Percentiles rank a stretch among this genome's conserved stretches.
Conservation (phyloP, 2,888 invertebrate species). For the Lottia scabra region DNA sequence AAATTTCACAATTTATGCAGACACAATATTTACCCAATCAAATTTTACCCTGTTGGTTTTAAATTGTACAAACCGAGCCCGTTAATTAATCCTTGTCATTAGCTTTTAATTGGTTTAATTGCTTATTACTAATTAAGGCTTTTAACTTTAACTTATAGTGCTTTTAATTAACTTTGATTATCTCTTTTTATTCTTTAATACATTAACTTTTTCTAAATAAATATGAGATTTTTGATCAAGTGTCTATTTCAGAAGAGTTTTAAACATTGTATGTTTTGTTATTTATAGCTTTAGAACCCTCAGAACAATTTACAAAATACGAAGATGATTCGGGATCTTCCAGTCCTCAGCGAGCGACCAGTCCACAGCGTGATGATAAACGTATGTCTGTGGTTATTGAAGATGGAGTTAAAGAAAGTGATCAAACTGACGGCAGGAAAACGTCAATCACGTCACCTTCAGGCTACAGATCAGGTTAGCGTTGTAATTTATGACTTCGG, state of each 20-base stretch:
- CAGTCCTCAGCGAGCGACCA: constrained; percentile 26
- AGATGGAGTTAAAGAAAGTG: constrained; percentile 1
- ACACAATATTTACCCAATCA: too few relatives aligned
- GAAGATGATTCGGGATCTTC: constrained; percentile 10
- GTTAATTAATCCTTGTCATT: too few relatives aligned
- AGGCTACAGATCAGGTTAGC: background rate
- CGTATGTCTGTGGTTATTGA: constrained; percentile 15
- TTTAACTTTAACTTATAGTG: too few relatives aligned
- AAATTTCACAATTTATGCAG: too few relatives aligned
- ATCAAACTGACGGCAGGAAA: background rate
- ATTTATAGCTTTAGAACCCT: constrained; percentile 33
- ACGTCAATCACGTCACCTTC: background rate
- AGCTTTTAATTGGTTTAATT: too few relatives aligned
- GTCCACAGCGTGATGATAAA: constrained; percentile 26
- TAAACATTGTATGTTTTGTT: background rate
- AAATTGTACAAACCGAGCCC: too few relatives aligned
- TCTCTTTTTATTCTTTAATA: background rate
- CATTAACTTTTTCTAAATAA: too few relatives aligned
- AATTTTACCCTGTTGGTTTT: too few relatives aligned
- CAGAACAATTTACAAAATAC: constrained; percentile 30
- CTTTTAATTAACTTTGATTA: background rate
- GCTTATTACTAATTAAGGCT: constrained; percentile 3
- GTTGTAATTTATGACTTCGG: too few relatives aligned
- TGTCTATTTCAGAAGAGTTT: background rate
- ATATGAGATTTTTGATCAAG: background rate